Evolutionary conservation across 2,113 vertebrate genomes (phyloP), one percentile per base, ranked within the genome.

Genomic region (Syngnathoides biaculeatus): DNA sequence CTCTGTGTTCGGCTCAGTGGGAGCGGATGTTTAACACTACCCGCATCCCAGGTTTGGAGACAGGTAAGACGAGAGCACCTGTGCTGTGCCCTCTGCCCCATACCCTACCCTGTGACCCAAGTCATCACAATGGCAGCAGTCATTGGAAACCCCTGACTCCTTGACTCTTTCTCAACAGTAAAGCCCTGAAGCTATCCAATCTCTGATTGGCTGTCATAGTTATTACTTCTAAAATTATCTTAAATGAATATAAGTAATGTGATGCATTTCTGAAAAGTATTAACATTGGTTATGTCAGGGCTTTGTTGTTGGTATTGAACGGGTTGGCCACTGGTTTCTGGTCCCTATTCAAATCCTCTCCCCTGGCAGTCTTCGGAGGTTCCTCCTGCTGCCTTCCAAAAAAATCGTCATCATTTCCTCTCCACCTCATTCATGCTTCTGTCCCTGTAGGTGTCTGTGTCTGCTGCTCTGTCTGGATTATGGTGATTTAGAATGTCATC

Each of bases 1-100:
- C 97, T 0, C 93, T 99, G 81, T 99, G 97, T 86, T 99, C 97
- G 8, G 93, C 96, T 80, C 97, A 99, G 88, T 99, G 96, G 95
- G 97, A 99, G 83, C 90, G 94, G 50, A 94, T 96, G 94, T 99
- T 97, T 91, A 99, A 99, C 76, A 96, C 96, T 8, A 94, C 92
- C 50, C 93, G 97, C 48, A 71, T 95, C 77, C 96, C 97, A 0
- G 94, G 96, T 75, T 86, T 92, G 79, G 95, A 98, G 76, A 93
- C 96, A 89, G 97, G 97, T 99, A 93, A 92, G 91, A 89, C 67
- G 77, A 84, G 83, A 87, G 79, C 65, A 30, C 35, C 42, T 52
- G 67, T 27, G 1, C 40, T 1, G 43, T 77, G 76, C 73, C 79
- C 85, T 77, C 69, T 63, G 64, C 68, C 67, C 47, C 48, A 67